Conservation (phyloP, 2,113 vertebrate species). For the Danio rerio region GRCz12tu NC_133190.1:27839001-27839500, state of each 20-base stretch:
- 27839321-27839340: slow-evolving; percentile 29
- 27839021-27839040: slow-evolving; percentile 53
- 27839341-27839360: neutral
- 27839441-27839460: neutral
- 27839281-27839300: slow-evolving; percentile 66
- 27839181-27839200: neutral
- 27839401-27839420: neutral
- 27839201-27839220: too few relatives aligned
- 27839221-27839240: slow-evolving; percentile 62
- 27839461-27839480: neutral
- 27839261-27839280: slow-evolving; percentile 72
- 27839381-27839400: neutral
- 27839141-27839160: accelerated
- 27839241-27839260: slow-evolving; percentile 83
- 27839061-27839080: neutral
- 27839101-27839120: too few relatives aligned
- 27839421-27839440: neutral
- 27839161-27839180: too few relatives aligned
- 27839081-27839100: neutral
- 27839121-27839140: neutral
- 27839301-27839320: slow-evolving; percentile 54
- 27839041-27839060: neutral
- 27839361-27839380: neutral
- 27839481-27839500: neutral
- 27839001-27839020: slow-evolving; percentile 80